phyloP scores from a whole-genome alignment of 2,888 invertebrate genomes.

The Scrobipalpa costella region DNA sequence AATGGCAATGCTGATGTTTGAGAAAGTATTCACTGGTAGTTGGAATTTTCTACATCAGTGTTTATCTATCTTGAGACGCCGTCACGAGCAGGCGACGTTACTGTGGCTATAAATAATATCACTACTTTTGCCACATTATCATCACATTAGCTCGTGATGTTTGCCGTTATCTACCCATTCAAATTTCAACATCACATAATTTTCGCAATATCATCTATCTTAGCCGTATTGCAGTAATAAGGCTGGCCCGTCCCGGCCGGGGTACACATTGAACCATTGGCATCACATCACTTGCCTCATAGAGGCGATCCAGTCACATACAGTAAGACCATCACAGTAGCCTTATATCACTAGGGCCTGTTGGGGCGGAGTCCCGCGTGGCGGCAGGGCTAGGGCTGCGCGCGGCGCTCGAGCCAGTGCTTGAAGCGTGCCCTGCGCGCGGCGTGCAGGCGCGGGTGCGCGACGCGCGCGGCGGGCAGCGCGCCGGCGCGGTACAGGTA shows the following conservation, averaged over 20 bases:
- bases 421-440: conserved; percentile 52
- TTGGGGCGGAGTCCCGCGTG: too few species aligned
- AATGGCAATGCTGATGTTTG: background rate
- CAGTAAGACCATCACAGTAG: too few species aligned
- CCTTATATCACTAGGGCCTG: too few species aligned
- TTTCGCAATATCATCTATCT: background rate
- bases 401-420: conserved; percentile 50
- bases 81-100: background rate
- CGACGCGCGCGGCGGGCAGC: conserved; percentile 53
- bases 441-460: conserved; percentile 52
- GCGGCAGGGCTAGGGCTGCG: background rate
- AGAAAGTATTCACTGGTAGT: background rate
- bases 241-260: too few species aligned
- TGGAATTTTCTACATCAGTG: background rate
- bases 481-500: conserved; percentile 63
- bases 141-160: background rate
- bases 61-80: background rate
- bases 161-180: background rate
- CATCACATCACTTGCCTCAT: too few species aligned
- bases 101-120: conserved; percentile 8
- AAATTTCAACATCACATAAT: background rate
- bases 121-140: conserved; percentile 1
- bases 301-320: too few species aligned
- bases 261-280: too few species aligned
- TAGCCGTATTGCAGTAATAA: too few species aligned